Percentiles rank a stretch among this genome's conserved stretches.
phyloP scores from a whole-genome alignment of 2,113 vertebrate genomes.

The Arothron firmamentum region DNA sequence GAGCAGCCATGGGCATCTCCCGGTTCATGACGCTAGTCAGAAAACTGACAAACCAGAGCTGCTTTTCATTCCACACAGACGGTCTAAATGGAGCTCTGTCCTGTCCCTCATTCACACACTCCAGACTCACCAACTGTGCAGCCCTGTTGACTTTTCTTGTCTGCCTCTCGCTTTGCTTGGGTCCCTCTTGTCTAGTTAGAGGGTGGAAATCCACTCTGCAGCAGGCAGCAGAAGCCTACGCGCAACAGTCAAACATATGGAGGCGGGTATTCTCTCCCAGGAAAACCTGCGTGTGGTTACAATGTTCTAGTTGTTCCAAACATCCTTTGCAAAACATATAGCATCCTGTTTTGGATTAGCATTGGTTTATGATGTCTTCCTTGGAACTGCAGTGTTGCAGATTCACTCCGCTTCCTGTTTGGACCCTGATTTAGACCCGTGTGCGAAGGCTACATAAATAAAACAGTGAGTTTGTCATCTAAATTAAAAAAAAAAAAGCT shows the following conservation, averaged over 20 bases:
- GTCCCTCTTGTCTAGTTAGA: conserved; percentile 66
- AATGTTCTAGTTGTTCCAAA: conserved; percentile 49
- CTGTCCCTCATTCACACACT: conserved; percentile 51
- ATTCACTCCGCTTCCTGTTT: background rate
- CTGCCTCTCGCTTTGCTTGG: conserved; percentile 20
- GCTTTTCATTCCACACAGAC: conserved; percentile 60
- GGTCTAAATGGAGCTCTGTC: conserved; percentile 59
- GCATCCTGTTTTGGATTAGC: conserved; percentile 57
- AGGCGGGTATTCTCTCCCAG: conserved; percentile 58
- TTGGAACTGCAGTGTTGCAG: conserved; percentile 39
- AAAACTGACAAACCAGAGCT: conserved; percentile 74
- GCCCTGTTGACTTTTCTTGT: background rate
- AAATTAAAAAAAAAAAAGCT: conserved; percentile 22
- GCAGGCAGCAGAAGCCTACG: conserved; percentile 23
- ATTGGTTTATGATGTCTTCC: conserved; percentile 50
- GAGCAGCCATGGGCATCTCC: conserved; percentile 68
- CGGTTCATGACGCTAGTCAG: conserved; percentile 70
- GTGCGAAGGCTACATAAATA: conserved; percentile 12
- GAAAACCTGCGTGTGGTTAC: conserved; percentile 57
- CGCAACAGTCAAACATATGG: conserved; percentile 48
- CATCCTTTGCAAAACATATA: conserved; percentile 51
- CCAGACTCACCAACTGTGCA: conserved; percentile 38
- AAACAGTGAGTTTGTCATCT: conserved; percentile 19
- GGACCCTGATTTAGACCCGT: conserved; percentile 17
- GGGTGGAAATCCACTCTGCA: conserved; percentile 31